phyloP scores from a whole-genome alignment of 2,113 vertebrate genomes.

The Xenus cinereus region DNA sequence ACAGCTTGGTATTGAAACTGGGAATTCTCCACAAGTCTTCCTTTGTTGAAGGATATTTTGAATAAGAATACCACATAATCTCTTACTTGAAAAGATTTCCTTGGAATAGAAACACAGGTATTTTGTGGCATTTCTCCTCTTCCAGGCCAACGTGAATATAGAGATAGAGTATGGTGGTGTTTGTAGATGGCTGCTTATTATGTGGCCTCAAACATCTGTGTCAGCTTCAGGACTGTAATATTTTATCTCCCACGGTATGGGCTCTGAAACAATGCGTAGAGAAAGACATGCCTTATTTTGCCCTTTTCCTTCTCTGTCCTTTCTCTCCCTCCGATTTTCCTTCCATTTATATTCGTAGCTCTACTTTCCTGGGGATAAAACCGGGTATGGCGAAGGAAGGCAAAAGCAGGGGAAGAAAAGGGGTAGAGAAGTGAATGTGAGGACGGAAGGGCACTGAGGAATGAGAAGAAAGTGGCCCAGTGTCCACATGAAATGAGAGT shows the following conservation, averaged over 20 bases:
- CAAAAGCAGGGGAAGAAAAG: not conserved
- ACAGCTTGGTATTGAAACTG: not conserved
- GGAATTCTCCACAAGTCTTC: slow-evolving; percentile 8
- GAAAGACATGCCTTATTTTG: not conserved
- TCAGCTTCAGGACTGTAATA: not conserved
- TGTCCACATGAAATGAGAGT: not conserved
- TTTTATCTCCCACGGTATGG: not conserved
- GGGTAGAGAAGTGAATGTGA: not conserved
- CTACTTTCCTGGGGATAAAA: not conserved
- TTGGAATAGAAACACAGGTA: not conserved
- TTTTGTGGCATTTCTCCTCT: slow-evolving; percentile 1
- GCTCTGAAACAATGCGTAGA: not conserved
- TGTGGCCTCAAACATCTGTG: not conserved
- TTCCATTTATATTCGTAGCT: not conserved
- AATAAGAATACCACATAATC: not conserved
- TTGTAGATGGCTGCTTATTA: not conserved
- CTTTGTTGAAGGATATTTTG: slow-evolving; percentile 40
- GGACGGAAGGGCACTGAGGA: not conserved
- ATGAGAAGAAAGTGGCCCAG: not conserved
- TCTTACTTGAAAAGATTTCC: slow-evolving; percentile 2
- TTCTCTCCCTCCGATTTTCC: not conserved
- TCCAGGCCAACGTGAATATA: not conserved
- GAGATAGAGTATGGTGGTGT: not conserved
- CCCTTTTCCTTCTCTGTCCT: not conserved
- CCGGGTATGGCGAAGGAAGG: not conserved